Base-by-base conservation (phyloP, 2,888 invertebrate species). In the Ephialtes manifestator region DNA sequence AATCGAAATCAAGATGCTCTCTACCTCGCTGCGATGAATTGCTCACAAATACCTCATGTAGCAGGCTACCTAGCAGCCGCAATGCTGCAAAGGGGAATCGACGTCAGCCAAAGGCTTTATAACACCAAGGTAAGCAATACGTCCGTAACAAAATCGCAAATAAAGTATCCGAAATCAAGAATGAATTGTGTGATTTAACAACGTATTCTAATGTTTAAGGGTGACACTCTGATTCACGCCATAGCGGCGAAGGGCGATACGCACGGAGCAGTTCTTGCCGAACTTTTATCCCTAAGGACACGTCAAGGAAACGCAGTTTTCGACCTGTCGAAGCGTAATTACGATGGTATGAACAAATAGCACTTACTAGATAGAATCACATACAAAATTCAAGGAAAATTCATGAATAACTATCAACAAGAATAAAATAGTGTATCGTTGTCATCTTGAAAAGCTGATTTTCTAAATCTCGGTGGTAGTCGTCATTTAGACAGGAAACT, bases 1-100 rank as follows among this genome's bases (percentile, higher is more conserved):
- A 87, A 90, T 76, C 88, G 88, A 3, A 90, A 90, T 31, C 89
- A 92, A 63, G 92, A 93, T 74, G 93, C 93, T 15, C 89, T 93
- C 7, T 93, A 92, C 39, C 81, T 93, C 31, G 92, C 93, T 2
- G 91, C 92, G 0, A 89, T 92, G 60, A 92, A 91, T 71, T 91
- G 89, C 65, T 91, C 91, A 0, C 82, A 89, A 77, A 90, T 90
- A 86, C 86, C 92, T 0, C 92, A 90, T 65, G 89, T 93, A 1
- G 83, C 91, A 5, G 92, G 93, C 7, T 93, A 93, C 55, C 80
- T 93, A 4, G 92, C 91, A 0, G 92, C 92, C 2, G 87, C 88
- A 4, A 89, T 92, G 88, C 51, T 92, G 3, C 87, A 91, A 55
- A 91, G 89, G 46, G 90, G 89, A 7, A 90, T 92, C 72, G 90